Evolutionary conservation across 2,797 vertebrate genomes (phyloP).

Genomic region (Thunnus albacares): DNA sequence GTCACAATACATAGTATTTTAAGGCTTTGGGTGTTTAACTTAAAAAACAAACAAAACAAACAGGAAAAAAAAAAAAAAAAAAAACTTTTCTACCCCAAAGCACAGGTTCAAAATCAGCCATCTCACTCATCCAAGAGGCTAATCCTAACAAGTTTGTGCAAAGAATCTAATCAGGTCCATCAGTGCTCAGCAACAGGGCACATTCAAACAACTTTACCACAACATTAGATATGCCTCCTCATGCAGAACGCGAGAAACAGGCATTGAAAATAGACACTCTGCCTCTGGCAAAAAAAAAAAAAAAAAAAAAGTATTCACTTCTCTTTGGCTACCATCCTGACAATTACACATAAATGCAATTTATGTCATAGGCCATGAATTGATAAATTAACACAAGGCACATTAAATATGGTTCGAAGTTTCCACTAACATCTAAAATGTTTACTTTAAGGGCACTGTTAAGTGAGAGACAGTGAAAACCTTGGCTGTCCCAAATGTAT

Average conservation of each 20-base stretch:
- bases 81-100: constrained; percentile 76
- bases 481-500: constrained; percentile 58
- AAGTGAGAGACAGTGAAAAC: constrained; percentile 45
- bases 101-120: constrained; percentile 82
- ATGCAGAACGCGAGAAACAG: constrained; percentile 55
- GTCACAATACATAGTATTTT: constrained; percentile 91
- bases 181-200: constrained; percentile 84
- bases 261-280: constrained; percentile 64
- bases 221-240: constrained; percentile 73
- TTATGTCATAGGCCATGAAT: constrained; percentile 47
- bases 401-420: constrained; percentile 42
- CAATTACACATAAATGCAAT: constrained; percentile 46
- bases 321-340: constrained; percentile 54
- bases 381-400: constrained; percentile 51
- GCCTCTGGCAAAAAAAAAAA: constrained; percentile 58
- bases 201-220: constrained; percentile 81
- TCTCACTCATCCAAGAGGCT: constrained; percentile 74
- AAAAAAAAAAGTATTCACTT: constrained; percentile 54
- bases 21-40: constrained; percentile 85
- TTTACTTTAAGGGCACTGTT: constrained; percentile 60
- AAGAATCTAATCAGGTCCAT: constrained; percentile 86
- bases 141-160: constrained; percentile 86
- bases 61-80: constrained; percentile 46
- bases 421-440: constrained; percentile 44
- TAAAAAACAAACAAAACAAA: constrained; percentile 42